Conservation (phyloP, 2,797 vertebrate species). For the Mormyrus hasselquistii region DNA sequence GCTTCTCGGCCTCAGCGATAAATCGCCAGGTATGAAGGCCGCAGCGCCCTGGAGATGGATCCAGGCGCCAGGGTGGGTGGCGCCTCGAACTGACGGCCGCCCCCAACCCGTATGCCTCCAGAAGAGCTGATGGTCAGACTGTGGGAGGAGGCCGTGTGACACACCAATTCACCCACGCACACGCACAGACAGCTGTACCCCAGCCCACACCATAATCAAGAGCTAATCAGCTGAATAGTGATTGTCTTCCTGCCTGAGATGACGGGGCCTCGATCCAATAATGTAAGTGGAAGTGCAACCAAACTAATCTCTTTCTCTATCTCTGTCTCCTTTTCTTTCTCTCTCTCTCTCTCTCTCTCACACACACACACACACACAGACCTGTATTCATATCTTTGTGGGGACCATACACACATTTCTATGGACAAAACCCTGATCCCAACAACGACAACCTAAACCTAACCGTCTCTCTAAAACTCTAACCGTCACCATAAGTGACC, state of each 20-base stretch:
- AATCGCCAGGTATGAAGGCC: constrained; percentile 26
- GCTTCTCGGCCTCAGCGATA: constrained; percentile 33
- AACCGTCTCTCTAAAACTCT: background rate
- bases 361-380: background rate
- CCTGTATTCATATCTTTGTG: background rate
- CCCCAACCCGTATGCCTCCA: background rate
- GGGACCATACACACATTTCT: background rate
- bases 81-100: constrained; percentile 24
- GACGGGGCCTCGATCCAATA: background rate
- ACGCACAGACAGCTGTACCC: background rate
- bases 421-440: background rate
- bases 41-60: constrained; percentile 34
- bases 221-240: constrained; percentile 39
- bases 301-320: background rate
- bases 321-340: background rate
- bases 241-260: background rate
- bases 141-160: background rate
- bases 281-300: constrained; percentile 29
- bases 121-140: constrained; percentile 43
- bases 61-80: constrained; percentile 29
- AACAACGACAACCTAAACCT: background rate
- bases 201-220: constrained; percentile 35
- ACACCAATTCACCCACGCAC: background rate
- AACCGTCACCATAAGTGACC: background rate
- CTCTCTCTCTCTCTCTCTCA: background rate